These are phyloP conservation scores for Hybognathus amarus DNA, from an alignment of 2,797 vertebrate species.

Conservation along the genomic window DNA sequence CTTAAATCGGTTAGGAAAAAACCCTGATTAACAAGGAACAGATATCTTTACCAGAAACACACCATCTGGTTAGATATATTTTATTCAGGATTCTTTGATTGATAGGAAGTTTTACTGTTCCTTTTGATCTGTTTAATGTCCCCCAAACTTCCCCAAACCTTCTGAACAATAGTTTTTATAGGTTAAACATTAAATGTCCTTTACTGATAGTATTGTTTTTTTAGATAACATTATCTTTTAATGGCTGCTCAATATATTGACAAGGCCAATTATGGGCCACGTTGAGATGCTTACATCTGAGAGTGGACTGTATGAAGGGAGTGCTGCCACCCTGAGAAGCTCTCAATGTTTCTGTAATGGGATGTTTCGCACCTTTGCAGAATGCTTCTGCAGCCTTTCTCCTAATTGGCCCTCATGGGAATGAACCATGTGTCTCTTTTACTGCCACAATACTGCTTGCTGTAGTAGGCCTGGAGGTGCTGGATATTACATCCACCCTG, in stretches of 20 bases:
- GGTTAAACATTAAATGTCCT: not conserved
- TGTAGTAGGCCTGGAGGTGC: not conserved
- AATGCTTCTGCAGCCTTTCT: constrained; percentile 33
- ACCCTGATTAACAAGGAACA: too few relatives aligned
- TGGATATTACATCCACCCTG: not conserved
- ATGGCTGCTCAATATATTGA: too few relatives aligned
- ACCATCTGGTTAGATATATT: too few relatives aligned
- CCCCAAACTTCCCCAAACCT: too few relatives aligned
- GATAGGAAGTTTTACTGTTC: too few relatives aligned
- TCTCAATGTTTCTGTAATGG: not conserved
- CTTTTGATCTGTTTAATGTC: too few relatives aligned
- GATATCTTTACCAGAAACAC: too few relatives aligned
- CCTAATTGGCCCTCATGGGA: constrained; percentile 52
- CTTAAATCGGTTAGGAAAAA: too few relatives aligned
- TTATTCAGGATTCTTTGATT: too few relatives aligned
- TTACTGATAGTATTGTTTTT: not conserved
- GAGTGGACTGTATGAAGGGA: not conserved
- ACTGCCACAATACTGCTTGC: not conserved
- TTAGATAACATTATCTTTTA: too few relatives aligned
- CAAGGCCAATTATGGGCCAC: too few relatives aligned
- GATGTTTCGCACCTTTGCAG: constrained; percentile 14
- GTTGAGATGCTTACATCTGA: not conserved
- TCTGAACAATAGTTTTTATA: too few relatives aligned
- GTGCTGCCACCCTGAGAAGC: not conserved
- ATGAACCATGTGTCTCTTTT: not conserved